These are phyloP conservation scores for Poeciliopsis turrubarensis DNA, from an alignment of 2,113 vertebrate species.

Conservation along the genomic window DNA sequence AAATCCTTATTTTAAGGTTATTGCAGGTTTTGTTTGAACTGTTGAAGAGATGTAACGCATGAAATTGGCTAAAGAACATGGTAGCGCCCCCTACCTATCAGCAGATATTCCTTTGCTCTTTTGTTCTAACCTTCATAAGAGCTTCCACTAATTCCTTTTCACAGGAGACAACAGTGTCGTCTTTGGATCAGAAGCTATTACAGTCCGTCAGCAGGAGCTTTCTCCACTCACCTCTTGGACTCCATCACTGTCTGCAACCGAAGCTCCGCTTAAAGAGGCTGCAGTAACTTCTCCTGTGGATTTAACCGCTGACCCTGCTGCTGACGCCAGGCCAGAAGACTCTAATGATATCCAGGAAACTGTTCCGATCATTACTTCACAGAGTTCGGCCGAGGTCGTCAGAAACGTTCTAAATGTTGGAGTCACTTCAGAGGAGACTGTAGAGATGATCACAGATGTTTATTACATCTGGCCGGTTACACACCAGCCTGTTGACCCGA, in stretches of 20 bases:
- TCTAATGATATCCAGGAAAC: background rate
- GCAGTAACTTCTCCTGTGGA: background rate
- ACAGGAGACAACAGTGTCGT: constrained; percentile 4
- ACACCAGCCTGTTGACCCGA: constrained; percentile 1
- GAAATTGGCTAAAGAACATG: background rate
- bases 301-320: constrained; percentile 9
- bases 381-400: background rate
- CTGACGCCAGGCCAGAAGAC: background rate
- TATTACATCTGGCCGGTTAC: background rate
- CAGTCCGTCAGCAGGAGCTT: background rate
- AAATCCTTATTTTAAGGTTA: background rate
- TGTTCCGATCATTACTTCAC: background rate
- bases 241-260: background rate
- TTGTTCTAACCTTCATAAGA: background rate
- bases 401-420: constrained; percentile 1
- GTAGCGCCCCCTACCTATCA: background rate
- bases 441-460: constrained; percentile 13
- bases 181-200: background rate
- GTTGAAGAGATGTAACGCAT: background rate
- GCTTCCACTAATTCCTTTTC: background rate
- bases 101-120: background rate
- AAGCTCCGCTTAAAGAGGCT: background rate
- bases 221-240: constrained; percentile 3
- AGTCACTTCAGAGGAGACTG: constrained; percentile 5
- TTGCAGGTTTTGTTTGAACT: background rate